Evolutionary conservation across 2,797 vertebrate species (phyloP), one percentile per base, ranked within the genome.

Genomic region (Lophotriccus pileatus): DNA sequence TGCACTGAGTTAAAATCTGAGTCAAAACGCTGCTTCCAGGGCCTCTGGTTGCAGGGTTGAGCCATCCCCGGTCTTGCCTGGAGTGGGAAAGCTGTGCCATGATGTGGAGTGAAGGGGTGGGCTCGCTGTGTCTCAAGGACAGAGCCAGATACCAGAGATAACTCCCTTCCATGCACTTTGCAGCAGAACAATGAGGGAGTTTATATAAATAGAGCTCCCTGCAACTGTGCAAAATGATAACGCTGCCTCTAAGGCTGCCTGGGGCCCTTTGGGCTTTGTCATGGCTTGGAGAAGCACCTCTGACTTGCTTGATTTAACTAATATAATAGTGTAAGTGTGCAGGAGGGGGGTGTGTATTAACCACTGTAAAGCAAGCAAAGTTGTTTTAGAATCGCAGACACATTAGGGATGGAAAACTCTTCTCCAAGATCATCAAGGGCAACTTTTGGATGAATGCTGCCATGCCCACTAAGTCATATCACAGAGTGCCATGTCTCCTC

Each of bases 21-120:
- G 49, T 1, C 43, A 41, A 41, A 52, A 41, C 0, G 1, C 36
- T 34, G 27, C 55, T 69, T 46, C 46, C 66, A 39, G 47, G n/a
- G 19, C 28, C 44, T 80, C 49, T 80, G 49, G 43, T 49, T n/a
- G n/a, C n/a, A 41, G 50, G 30, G 64, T 32, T 88, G 55, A 63
- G 9, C 43, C 25, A 14, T 63, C 47, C 32, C 58, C 1, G 4
- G 20, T 36, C 47, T 58, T 28, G 36, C 75, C 28, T 60, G 39
- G 50, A 64, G 50, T 52, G 52, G 62, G 64, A 46, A 53, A 77
- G 52, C 22, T 27, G 15, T 56, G 56, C 22, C 6, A 3, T 4
- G 23, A 23, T 1, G 0, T 34, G 59, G 50, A 34, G 36, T 0
- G 39, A 39, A 18, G 0, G 1, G 60, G 72, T 24, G 23, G 66